Evolutionary conservation across 2,113 vertebrate genomes (phyloP).

Genomic region (Oncorhynchus kisutch): DNA sequence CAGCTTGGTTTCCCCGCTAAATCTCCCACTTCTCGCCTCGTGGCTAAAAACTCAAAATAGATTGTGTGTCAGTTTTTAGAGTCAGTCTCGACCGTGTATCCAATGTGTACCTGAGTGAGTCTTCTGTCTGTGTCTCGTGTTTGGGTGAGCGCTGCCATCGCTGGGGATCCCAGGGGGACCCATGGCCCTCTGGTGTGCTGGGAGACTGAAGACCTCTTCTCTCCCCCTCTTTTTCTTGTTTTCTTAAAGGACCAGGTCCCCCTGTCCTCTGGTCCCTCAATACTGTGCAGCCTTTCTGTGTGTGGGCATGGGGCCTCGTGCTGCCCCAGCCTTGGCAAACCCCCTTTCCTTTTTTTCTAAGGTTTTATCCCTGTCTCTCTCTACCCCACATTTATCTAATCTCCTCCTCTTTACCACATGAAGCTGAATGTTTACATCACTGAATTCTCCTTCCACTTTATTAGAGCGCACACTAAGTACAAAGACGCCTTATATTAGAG

Average conservation of each 20-base stretch:
- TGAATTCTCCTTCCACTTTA: constrained; percentile 74
- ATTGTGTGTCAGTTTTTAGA: constrained; percentile 53
- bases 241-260: constrained; percentile 28
- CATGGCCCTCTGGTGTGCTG: constrained; percentile 28
- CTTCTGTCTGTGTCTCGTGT: constrained; percentile 71
- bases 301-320: constrained; percentile 8
- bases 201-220: constrained; percentile 27
- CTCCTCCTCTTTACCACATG: constrained; percentile 67
- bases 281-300: constrained; percentile 23
- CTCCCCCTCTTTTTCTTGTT: constrained; percentile 17
- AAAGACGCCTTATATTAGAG: constrained; percentile 71
- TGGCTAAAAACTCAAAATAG: constrained; percentile 35
- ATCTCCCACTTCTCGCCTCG: constrained; percentile 42
- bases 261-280: constrained; percentile 5
- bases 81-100: constrained; percentile 45
- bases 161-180: constrained; percentile 25
- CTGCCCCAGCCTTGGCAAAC: not conserved
- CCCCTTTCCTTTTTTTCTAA: constrained; percentile 16
- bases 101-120: constrained; percentile 48
- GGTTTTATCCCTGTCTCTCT: constrained; percentile 20
- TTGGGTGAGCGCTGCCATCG: constrained; percentile 53
- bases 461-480: constrained; percentile 76
- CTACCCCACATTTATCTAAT: constrained; percentile 51
- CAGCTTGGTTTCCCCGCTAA: constrained; percentile 27
- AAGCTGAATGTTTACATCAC: constrained; percentile 82